Conservation (phyloP, 2,797 vertebrate genomes). For the Xenops minutus region DNA sequence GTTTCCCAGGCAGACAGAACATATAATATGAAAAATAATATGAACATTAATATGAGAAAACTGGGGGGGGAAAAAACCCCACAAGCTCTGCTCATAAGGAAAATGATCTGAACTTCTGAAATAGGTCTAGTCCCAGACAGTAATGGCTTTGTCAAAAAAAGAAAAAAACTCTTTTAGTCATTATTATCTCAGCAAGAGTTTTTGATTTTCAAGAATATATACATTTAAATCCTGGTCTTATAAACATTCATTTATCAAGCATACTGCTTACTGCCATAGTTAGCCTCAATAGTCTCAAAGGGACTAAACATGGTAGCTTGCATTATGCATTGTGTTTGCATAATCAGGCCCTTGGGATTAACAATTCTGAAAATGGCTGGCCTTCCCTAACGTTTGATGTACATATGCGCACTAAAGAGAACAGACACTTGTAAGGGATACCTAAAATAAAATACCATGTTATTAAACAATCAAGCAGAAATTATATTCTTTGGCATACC, state of each 20-base stretch:
- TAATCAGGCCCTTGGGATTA: constrained; percentile 64
- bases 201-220: constrained; percentile 23
- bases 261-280: constrained; percentile 50
- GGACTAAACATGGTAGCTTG: constrained; percentile 58
- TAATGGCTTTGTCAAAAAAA: neutral
- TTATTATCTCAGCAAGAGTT: neutral
- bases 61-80: accelerated
- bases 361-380: constrained; percentile 25
- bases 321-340: constrained; percentile 61
- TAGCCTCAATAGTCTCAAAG: constrained; percentile 64
- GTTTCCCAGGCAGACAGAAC: neutral
- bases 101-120: neutral
- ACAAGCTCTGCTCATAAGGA: neutral
- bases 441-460: constrained; percentile 1
- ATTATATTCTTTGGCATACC: neutral
- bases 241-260: constrained; percentile 60
- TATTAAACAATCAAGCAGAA: constrained; percentile 41
- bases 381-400: constrained; percentile 16
- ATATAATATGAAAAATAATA: neutral
- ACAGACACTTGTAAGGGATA: constrained; percentile 34
- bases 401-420: neutral
- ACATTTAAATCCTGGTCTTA: constrained; percentile 17
- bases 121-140: neutral
- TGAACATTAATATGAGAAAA: neutral
- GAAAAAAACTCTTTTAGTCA: neutral